Base-by-base conservation (phyloP, 23 tunicate species). In the Clavelina lepadiformis region DNA sequence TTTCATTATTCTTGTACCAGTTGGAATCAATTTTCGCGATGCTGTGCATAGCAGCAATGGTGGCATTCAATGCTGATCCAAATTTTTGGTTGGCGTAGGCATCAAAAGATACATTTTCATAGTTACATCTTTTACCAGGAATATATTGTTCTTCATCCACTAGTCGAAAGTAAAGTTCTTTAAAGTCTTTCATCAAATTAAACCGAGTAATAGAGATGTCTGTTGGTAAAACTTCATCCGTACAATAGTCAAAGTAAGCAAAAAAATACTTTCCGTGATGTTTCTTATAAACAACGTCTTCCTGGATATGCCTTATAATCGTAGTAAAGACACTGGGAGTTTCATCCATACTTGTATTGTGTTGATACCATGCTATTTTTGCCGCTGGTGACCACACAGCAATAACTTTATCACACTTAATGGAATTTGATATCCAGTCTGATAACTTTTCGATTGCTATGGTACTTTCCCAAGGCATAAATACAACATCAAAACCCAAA, bases 181-280 rank as follows among this genome's bases (percentile, higher is more conserved):
- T 81, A 66, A 82, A 82, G 31, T 82, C 65, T 6, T 66, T 58
- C 91, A 82, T 82, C 1, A 82, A 62, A 20, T 31, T 51, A 65
- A 76, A 76, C 29, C 55, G 72, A 38, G 32, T 55, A 38, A 51
- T 31, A 3, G 6, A 7, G 31, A 82, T 65, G 11, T 31, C 59
- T 25, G 45, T 30, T 20, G 91, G 91, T 3, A 82, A 56, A 20
- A 56, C 38, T 2, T 34, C 38, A 1, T 57, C 60, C 7, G 47
- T 34, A 56, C 79, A 70, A 73, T 82, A 82, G 33, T 65, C 79
- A 65, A 82, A 82, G 46, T 73, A 82, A 6, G 65, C 69, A 46
- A 74, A 73, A 30, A 55, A 73, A 46, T 70, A 73, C 46, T 66
- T 82, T 44, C 75, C 69, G 24, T 56, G 28, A 46, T 82, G 57